Evolutionary conservation across 2,797 vertebrate species (phyloP), one percentile per base, ranked within the genome.

Genomic region (Cephalopachus bancanus): DNA sequence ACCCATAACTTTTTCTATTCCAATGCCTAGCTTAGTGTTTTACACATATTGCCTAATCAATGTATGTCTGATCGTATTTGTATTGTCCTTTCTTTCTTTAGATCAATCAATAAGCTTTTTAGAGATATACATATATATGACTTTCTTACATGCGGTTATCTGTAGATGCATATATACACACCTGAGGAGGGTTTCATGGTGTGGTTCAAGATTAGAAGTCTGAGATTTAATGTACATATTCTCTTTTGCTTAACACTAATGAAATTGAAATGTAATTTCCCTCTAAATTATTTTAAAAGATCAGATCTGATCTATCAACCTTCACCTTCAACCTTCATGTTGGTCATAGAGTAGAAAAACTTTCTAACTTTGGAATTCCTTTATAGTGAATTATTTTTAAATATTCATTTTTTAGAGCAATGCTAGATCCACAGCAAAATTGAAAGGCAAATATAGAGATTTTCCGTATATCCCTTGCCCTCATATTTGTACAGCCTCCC

Each of bases 391-490:
- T 72, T 19, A 5, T 67, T 87, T 37, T 11, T 64, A 37, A 51
- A 55, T 64, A 28, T 49, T 17, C 24, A 30, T 3, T 55, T 74
- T 44, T 72, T 55, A 76, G 26, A 83, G n/a, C 6, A 69, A 28
- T 44, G 74, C 60, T 26, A 81, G 1, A 14, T 81, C 83, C 30
- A 53, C 10, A 88, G 19, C 6, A 53, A 93, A 76, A 75, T 10
- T 51, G 11, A 59, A 59, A 53, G 15, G 5, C 78, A 89, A 1
- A 15, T 51, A 16, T 10, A 53, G 15, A 93, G 30, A 67, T 74
- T 81, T 7, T 0, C 1, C 4, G 10, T 37, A 30, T 28, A 26
- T 6, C 8, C 4, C 0, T 2, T 33, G 2, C 5, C 5, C 12
- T 16, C 44, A 16, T 16, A 57, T 44, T 83, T 11, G 10, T 12